Conservation (phyloP, 2,797 vertebrate genomes). For the Gorsachius magnificus region DNA sequence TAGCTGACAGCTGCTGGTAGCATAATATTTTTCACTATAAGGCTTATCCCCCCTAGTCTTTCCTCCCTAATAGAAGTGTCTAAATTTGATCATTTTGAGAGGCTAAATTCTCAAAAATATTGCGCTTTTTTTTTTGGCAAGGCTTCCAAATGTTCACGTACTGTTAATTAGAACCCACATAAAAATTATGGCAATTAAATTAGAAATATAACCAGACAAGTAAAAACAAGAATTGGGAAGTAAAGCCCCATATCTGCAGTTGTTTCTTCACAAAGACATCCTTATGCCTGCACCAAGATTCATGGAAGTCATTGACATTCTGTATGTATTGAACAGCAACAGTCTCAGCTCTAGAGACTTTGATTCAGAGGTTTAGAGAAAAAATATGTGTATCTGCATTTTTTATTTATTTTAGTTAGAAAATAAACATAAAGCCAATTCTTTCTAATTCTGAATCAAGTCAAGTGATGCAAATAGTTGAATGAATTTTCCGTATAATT, state of each 20-base stretch:
- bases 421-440: background rate
- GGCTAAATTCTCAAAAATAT: background rate
- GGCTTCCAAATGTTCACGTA: background rate
- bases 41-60: background rate
- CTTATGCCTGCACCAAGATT: background rate
- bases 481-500: slow-evolving; percentile 18
- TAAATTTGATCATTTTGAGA: background rate
- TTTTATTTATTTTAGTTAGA: background rate
- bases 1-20: background rate
- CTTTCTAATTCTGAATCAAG: background rate
- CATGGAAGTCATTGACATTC: background rate
- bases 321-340: background rate
- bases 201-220: background rate
- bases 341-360: background rate
- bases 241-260: background rate
- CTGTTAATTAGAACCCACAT: background rate
- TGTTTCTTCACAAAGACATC: background rate
- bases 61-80: background rate
- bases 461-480: background rate
- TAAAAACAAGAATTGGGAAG: background rate
- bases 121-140: background rate
- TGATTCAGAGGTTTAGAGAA: background rate
- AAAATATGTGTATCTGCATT: background rate
- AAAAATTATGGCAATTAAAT: background rate
- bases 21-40: background rate